These are phyloP conservation scores for Picus viridis DNA, from an alignment of 2,797 vertebrate genomes.

Conservation along the genomic window DNA sequence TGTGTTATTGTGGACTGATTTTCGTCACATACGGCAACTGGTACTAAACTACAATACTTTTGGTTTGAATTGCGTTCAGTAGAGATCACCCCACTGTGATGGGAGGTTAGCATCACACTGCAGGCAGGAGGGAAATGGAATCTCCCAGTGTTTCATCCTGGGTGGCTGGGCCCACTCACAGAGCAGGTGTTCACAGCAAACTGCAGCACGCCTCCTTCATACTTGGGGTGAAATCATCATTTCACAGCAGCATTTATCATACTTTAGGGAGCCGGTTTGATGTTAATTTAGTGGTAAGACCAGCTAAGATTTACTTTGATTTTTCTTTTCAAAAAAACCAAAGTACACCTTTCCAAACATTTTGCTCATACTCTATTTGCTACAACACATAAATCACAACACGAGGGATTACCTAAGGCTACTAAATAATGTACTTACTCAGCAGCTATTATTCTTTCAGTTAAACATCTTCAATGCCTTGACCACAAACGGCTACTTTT, in stretches of 20 bases:
- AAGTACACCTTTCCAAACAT: constrained; percentile 40
- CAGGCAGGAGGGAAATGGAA: not conserved
- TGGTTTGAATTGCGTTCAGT: constrained; percentile 43
- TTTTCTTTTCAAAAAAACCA: constrained; percentile 21
- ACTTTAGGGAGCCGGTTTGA: not conserved
- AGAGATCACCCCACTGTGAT: constrained; percentile 1
- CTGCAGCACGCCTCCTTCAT: not conserved
- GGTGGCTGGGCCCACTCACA: rapidly evolving
- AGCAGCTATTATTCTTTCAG: constrained; percentile 62
- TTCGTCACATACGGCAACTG: constrained; percentile 41
- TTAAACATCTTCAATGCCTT: constrained; percentile 35
- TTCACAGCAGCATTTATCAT: constrained; percentile 50
- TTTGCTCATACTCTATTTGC: constrained; percentile 35
- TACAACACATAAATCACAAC: constrained; percentile 65
- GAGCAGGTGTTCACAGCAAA: not conserved
- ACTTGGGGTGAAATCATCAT: not conserved
- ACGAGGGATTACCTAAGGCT: constrained; percentile 62
- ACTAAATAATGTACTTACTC: constrained; percentile 42
- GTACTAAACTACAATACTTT: constrained; percentile 53
- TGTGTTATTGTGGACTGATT: constrained; percentile 43
- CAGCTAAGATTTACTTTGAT: constrained; percentile 28
- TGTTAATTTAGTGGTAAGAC: constrained; percentile 14
- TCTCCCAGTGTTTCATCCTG: not conserved
- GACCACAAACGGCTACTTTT: not conserved
- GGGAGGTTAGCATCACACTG: not conserved